Evolutionary conservation across 2,797 vertebrate genomes (phyloP).

Genomic region (Myotis planiceps): DNA sequence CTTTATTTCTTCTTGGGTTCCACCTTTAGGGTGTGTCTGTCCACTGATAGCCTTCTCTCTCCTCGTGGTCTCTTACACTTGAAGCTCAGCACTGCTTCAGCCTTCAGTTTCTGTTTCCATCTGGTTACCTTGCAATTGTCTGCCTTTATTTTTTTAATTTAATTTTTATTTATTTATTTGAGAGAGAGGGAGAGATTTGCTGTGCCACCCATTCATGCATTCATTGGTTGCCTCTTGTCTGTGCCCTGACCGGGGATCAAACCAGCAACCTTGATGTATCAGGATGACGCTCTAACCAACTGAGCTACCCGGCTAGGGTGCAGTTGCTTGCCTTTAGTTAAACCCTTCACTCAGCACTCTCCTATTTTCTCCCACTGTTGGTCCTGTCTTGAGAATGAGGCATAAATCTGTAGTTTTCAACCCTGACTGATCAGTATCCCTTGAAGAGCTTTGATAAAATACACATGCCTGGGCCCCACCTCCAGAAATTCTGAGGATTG

Average conservation of each 20-base stretch:
- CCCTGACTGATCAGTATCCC: neutral
- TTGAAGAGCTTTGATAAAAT: constrained; percentile 29
- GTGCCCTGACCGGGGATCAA: neutral
- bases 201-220: neutral
- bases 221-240: neutral
- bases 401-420: neutral
- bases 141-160: neutral
- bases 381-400: neutral
- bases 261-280: neutral
- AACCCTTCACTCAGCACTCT: neutral
- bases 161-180: neutral
- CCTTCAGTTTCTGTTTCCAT: neutral
- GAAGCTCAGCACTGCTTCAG: neutral
- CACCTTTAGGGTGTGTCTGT: neutral
- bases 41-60: neutral
- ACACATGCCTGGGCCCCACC: neutral
- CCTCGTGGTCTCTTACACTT: neutral
- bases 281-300: neutral
- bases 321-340: neutral
- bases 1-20: neutral
- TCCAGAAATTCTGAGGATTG: neutral
- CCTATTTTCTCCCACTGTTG: neutral
- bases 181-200: neutral
- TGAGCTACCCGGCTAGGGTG: neutral
- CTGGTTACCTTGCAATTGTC: neutral